Conservation (phyloP, 2,113 vertebrate genomes). For the Oenanthe melanoleuca region DNA sequence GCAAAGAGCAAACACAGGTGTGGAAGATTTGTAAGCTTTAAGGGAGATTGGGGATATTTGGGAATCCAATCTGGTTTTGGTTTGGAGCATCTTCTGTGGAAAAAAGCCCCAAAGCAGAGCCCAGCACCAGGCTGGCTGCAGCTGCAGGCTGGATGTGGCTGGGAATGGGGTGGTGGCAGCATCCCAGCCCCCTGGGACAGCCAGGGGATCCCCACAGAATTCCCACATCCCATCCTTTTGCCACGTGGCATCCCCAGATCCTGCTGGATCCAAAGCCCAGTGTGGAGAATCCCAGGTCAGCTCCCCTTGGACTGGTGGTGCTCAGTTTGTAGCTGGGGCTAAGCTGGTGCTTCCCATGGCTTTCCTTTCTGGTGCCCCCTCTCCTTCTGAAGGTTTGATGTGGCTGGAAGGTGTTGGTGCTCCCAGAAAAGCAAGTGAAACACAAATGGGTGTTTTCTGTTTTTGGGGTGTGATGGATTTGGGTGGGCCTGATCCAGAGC, state of each 20-base stretch:
- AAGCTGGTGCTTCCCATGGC: not conserved
- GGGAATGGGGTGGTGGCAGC: not conserved
- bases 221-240: rapidly evolving
- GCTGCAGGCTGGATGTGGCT: not conserved
- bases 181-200: not conserved
- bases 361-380: not conserved
- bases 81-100: conserved; percentile 38
- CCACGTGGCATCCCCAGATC: not conserved
- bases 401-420: not conserved
- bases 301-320: rapidly evolving
- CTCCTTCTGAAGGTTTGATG: not conserved
- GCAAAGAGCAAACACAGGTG: conserved; percentile 60
- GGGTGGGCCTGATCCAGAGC: not conserved
- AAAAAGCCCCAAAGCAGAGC: not conserved
- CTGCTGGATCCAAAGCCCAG: rapidly evolving
- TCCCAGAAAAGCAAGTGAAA: conserved; percentile 7
- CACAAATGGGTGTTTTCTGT: rapidly evolving
- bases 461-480: conserved; percentile 9
- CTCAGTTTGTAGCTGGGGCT: not conserved
- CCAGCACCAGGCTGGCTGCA: conserved; percentile 31
- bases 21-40: conserved; percentile 55
- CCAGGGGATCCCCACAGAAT: rapidly evolving
- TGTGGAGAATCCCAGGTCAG: not conserved
- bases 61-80: conserved; percentile 56
- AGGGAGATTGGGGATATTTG: conserved; percentile 43